These are phyloP conservation scores for Sinonovacula constricta DNA, from an alignment of 1,140 invertebrate genomes.

Conservation along the genomic window DNA sequence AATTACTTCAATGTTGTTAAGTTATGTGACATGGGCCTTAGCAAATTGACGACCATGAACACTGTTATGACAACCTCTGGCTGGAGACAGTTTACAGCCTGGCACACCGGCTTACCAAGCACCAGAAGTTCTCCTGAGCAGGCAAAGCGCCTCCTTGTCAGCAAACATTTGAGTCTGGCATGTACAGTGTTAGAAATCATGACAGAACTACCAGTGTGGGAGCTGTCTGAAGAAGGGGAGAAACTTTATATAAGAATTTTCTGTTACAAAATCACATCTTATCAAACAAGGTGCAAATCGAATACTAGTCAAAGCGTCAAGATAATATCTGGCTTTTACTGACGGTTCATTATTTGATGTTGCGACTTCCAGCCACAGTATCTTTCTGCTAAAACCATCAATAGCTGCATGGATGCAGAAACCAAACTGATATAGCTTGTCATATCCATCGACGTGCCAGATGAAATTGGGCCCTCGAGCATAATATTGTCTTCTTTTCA, in stretches of 20 bases:
- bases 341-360: constrained; percentile 64
- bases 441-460: constrained; percentile 30
- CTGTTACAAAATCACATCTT: constrained; percentile 41
- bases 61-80: constrained; percentile 36
- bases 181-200: constrained; percentile 23
- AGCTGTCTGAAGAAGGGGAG: background rate
- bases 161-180: constrained; percentile 20
- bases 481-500: constrained; percentile 28
- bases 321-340: constrained; percentile 59
- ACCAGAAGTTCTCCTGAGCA: constrained; percentile 15
- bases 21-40: constrained; percentile 51
- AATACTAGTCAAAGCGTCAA: constrained; percentile 41
- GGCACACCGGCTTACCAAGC: constrained; percentile 46
- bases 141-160: constrained; percentile 5
- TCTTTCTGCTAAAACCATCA: constrained; percentile 68
- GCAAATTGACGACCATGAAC: constrained; percentile 49
- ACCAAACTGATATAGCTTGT: constrained; percentile 72
- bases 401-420: constrained; percentile 67
- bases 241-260: too few relatives aligned
- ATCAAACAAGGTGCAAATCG: constrained; percentile 27
- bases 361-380: constrained; percentile 69
- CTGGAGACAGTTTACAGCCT: constrained; percentile 15
- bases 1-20: constrained; percentile 27
- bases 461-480: constrained; percentile 22
- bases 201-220: constrained; percentile 11